Evolutionary conservation across 2,113 vertebrate species (phyloP).

Genomic region (Labeo rohita): DNA sequence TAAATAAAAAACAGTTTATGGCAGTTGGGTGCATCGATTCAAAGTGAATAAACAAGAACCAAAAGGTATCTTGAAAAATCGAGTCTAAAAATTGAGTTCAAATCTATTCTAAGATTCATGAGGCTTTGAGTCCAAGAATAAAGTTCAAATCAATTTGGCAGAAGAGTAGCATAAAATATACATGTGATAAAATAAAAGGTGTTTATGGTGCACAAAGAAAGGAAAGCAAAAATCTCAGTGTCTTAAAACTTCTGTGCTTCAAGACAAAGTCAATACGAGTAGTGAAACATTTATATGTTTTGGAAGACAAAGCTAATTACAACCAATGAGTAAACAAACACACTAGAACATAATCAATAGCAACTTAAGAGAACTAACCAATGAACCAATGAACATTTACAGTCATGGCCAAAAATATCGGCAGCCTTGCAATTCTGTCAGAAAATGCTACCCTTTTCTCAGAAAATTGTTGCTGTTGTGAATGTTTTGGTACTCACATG

Average conservation of each 20-base stretch:
- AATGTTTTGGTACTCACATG: no score
- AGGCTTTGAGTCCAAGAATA: not conserved
- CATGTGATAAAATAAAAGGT: not conserved
- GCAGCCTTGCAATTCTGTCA: no score
- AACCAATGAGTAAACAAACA: not conserved
- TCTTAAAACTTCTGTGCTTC: not conserved
- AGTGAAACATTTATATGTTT: not conserved
- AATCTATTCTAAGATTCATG: not conserved
- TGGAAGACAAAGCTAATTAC: not conserved
- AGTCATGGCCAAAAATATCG: no score
- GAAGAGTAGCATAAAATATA: not conserved
- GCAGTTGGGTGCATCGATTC: not conserved
- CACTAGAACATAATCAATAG: not conserved
- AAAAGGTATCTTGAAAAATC: not conserved
- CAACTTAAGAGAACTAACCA: not conserved
- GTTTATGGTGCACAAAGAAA: not conserved
- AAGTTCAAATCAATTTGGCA: not conserved
- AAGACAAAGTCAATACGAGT: not conserved
- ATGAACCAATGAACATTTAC: not conserved
- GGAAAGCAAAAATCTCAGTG: not conserved
- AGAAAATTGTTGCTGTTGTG: no score
- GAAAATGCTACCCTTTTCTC: no score
- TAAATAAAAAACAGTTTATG: not conserved
- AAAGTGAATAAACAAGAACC: not conserved
- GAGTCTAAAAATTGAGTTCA: not conserved